Percentiles rank a stretch among this genome's conserved stretches.
Evolutionary conservation across 2,888 invertebrate species (phyloP).

Genomic region (Drosophila cognata): DNA sequence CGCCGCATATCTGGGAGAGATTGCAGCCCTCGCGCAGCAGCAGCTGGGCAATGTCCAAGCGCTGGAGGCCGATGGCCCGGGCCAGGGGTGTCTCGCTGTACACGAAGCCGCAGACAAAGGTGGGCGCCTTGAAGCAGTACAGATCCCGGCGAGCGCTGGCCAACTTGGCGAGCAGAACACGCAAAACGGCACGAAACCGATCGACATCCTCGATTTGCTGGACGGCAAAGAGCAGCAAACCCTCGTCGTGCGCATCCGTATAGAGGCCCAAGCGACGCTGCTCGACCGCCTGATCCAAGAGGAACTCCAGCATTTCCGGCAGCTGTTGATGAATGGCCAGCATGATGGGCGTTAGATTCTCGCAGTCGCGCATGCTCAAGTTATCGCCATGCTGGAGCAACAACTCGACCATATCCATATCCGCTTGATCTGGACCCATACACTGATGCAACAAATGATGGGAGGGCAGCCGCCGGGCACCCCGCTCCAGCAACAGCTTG

Average conservation of each 20-base stretch:
- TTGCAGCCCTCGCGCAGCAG: constrained; percentile 83
- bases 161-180: constrained; percentile 85
- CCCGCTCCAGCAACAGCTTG: constrained; percentile 86
- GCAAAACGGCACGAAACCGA: constrained; percentile 72
- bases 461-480: constrained; percentile 90
- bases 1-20: constrained; percentile 74
- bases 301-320: constrained; percentile 86
- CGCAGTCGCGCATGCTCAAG: constrained; percentile 74
- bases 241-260: constrained; percentile 73
- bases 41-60: constrained; percentile 81
- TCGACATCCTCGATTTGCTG: constrained; percentile 73
- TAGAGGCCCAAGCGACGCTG: constrained; percentile 54
- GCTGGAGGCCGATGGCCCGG: constrained; percentile 86
- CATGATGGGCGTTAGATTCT: constrained; percentile 89
- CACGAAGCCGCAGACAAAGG: constrained; percentile 57
- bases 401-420: constrained; percentile 84
- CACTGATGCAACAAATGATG: constrained; percentile 90
- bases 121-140: constrained; percentile 86
- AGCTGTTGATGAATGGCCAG: constrained; percentile 89
- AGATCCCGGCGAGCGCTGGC: constrained; percentile 79
- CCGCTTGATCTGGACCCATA: constrained; percentile 86
- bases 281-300: constrained; percentile 85
- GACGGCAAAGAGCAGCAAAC: constrained; percentile 80
- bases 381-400: constrained; percentile 81
- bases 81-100: constrained; percentile 89